Conservation (phyloP, 2,113 vertebrate genomes). For the Tenrec ecaudatus region DNA sequence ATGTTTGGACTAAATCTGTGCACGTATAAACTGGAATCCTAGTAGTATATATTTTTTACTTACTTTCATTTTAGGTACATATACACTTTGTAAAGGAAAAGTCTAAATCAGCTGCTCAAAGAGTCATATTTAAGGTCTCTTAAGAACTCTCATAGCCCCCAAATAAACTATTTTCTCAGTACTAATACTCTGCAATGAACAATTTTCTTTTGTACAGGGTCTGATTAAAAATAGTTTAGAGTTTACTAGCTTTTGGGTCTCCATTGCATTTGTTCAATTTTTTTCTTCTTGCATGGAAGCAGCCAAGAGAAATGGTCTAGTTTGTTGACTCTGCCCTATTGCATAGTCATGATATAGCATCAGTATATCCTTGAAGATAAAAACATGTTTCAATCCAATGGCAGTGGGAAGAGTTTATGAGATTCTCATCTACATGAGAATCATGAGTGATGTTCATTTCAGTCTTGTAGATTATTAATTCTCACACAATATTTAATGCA, state of each 20-base stretch:
- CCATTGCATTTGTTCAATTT: background rate
- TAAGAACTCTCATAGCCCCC: background rate
- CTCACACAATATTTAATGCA: background rate
- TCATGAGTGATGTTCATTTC: conserved; percentile 13
- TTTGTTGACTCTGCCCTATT: background rate
- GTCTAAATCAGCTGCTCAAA: background rate
- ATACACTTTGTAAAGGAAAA: background rate
- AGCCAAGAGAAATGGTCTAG: background rate
- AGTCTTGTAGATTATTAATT: background rate
- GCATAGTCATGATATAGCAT: background rate
- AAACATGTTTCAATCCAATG: background rate
- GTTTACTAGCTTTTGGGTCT: background rate
- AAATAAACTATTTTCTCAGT: background rate
- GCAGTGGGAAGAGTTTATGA: background rate
- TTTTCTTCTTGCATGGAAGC: conserved; percentile 1
- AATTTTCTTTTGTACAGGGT: background rate
- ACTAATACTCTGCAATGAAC: background rate
- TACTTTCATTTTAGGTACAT: background rate
- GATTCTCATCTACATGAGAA: background rate
- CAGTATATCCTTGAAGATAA: background rate
- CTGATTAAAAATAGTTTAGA: background rate
- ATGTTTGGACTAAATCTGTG: too few relatives aligned
- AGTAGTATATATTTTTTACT: too few relatives aligned
- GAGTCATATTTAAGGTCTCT: background rate
- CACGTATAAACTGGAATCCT: too few relatives aligned